Evolutionary conservation across 2,113 vertebrate genomes (phyloP), one percentile per base, ranked within the genome.

Genomic region (Gasterosteus aculeatus): DNA sequence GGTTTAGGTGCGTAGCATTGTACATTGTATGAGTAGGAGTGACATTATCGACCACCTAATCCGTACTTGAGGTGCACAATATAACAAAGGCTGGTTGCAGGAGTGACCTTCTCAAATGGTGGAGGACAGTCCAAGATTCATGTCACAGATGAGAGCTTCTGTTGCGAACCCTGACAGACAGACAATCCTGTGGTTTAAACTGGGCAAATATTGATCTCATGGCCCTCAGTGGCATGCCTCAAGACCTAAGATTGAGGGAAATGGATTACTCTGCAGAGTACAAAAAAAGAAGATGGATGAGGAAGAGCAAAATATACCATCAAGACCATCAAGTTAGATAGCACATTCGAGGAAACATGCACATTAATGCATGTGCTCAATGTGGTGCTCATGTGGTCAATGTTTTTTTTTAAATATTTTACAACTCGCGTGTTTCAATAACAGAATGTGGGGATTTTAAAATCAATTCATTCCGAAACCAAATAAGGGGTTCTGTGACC

Each of bases 181-280:
- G 93, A 94, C 94, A 94, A 95, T 95, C 94, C 92, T 92, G 87
- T 89, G 90, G 93, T 94, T 95, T 94, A 93, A 94, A 95, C 93
- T 92, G 92, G 92, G 93, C 91, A 94, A 95, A 94, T 95, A 95
- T 95, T 94, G 94, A 95, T 95, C 91, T 83, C 51, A 60, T 79
- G 87, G 87, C 73, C 90, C 91, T 88, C 86, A 75, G 92, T 89
- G 87, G 81, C 86, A 80, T 87, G 87, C 90, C 83, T 90, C 81
- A 78, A 91, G 90, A 91, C 89, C 85, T 84, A 85, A 90, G 92
- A 92, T 87, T 88, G 91, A 93, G 91, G 89, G 79, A 88, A 94
- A 94, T 94, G 87, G 92, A 95, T 95, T 94, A 93, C 88, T 86
- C 82, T 72, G 77, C 41, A 49, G 58, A 80, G 90, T 86, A 68